Base-by-base conservation (phyloP, 2,797 vertebrate genomes). In the Bovichtus variegatus region DNA sequence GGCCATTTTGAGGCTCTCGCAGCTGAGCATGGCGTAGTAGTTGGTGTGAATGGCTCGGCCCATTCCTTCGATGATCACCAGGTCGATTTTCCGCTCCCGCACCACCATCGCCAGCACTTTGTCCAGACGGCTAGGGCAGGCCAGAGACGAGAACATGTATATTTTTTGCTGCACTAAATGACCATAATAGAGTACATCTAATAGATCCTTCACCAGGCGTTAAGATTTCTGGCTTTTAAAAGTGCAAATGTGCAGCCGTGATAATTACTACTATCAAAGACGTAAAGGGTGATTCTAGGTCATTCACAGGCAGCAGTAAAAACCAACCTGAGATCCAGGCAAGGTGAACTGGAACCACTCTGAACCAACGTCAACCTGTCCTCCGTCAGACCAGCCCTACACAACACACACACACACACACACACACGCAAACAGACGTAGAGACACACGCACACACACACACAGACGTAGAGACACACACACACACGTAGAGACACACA, bases 61-160 rank as follows among this genome's bases (percentile, higher is more conserved):
- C 98, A 99, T 99, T 36, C 98, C 98, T 88, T 99, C 98, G 2
- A 99, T 99, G 83, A 99, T 95, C 47, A 99, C 97, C 94, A 99
- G 88, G 94, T 99, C 98, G 0, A 97, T 97, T 44, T 96, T 87
- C 0, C 97, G 94, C 82, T 99, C 98, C 0, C 96, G 93, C 29
- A 97, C 97, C 85, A 97, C 95, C 73, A 88, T 93, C 0, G 98
- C 96, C 93, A 99, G 81, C 0, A 96, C 96, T 92, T 98, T 97
- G 92, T 99, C 98, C 88, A 99, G 92, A 2, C 98, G 98, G 89
- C 98, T 99, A 87, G 0, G 51, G 66, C 64, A 49, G 2, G 18
- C 36, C 12, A 27, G 23, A 70, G 44, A 41, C 2, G 5, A 41
- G 7, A 12, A 55, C 9, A 1, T n/a, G n/a, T n/a, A n/a, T n/a